Conservation (phyloP, 2,888 invertebrate species). For the Tetranychus piercei region DNA sequence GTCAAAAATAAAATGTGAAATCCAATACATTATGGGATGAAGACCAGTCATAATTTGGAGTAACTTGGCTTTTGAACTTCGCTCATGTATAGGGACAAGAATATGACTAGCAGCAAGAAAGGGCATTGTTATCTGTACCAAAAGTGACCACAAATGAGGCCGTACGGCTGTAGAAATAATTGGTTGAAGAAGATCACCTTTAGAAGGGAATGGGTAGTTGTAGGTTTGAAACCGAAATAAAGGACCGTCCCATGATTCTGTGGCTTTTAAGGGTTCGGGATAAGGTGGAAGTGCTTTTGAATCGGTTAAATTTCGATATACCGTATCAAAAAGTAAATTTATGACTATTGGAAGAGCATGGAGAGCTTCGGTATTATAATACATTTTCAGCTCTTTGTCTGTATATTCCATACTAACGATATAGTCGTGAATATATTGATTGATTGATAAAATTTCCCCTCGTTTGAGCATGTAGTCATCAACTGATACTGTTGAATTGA, state of each 20-base stretch:
- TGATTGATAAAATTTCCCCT: not conserved
- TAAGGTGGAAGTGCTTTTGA: not conserved
- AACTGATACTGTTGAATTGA: not conserved
- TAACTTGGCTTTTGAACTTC: conserved; percentile 21
- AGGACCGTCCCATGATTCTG: not conserved
- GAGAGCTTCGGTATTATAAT: conserved; percentile 19
- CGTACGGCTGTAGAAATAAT: not conserved
- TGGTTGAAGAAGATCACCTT: not conserved
- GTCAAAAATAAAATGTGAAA: conserved; percentile 19
- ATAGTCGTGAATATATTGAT: conserved; percentile 13
- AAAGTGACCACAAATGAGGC: not conserved
- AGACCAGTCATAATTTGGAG: conserved; percentile 22
- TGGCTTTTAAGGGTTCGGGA: not conserved
- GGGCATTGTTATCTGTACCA: conserved; percentile 21
- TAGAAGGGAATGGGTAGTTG: conserved; percentile 6
- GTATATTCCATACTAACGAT: not conserved
- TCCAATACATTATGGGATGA: conserved; percentile 18
- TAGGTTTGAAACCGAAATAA: not conserved
- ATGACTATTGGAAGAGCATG: conserved; percentile 16
- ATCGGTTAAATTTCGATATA: not conserved
- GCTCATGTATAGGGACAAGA: conserved; percentile 23
- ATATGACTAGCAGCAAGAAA: conserved; percentile 23
- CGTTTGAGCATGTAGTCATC: not conserved
- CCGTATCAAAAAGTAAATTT: conserved; percentile 9
- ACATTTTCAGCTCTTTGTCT: not conserved